Evolutionary conservation across 2,888 invertebrate genomes (phyloP).

Genomic region (Gastrophysa polygoni): DNA sequence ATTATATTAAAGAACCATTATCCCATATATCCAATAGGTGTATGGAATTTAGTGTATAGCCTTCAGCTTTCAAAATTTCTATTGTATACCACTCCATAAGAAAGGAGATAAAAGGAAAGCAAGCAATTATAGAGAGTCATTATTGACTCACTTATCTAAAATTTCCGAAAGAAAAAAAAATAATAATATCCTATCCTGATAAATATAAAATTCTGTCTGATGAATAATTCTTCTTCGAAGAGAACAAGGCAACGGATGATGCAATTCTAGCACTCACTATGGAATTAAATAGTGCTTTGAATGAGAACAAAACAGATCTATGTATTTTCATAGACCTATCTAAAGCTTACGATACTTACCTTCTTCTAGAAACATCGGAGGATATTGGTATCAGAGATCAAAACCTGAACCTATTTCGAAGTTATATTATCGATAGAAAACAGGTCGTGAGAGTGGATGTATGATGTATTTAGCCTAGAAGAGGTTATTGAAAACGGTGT

Average conservation of each 20-base stretch:
- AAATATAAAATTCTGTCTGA: neutral
- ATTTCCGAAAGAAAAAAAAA: neutral
- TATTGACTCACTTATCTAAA: neutral
- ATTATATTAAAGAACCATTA: neutral
- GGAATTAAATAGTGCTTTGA: neutral
- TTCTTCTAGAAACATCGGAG: no score
- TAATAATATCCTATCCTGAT: neutral
- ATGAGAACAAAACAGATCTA: neutral
- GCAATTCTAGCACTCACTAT: neutral
- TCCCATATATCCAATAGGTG: neutral
- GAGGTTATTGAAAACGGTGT: neutral
- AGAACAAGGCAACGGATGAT: neutral
- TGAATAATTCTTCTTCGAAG: neutral
- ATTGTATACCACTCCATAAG: neutral
- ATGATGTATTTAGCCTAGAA: no score
- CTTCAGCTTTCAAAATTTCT: neutral
- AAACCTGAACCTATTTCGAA: no score
- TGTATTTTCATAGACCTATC: neutral
- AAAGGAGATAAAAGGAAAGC: neutral
- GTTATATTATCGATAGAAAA: no score
- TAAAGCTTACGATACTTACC: no score
- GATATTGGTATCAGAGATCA: no score
- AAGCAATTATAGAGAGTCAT: neutral
- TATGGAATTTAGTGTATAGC: neutral
- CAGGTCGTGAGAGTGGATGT: no score